Conservation (phyloP, 1,140 invertebrate species). For the Maconellicoccus hirsutus region DNA sequence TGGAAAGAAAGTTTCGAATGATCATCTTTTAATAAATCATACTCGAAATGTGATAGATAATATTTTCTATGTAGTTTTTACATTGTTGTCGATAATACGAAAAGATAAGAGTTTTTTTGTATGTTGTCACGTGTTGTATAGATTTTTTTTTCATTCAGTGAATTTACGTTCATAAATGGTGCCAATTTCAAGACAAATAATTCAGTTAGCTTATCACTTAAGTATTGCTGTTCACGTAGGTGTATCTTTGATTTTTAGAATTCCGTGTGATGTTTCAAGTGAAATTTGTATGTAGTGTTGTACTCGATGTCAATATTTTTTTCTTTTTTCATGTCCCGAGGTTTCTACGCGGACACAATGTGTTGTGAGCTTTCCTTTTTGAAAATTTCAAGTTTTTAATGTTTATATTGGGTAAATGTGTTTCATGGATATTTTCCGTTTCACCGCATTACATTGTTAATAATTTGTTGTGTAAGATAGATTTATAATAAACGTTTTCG, state of each 20-base stretch:
- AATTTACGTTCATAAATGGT: not conserved
- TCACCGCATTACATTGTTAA: not conserved
- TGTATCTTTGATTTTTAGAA: not conserved
- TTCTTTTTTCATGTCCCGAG: not conserved
- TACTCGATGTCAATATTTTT: not conserved
- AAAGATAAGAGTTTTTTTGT: not conserved
- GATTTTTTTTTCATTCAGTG: not conserved
- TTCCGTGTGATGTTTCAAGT: not conserved
- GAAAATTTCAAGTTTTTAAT: not conserved
- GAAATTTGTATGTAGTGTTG: not conserved
- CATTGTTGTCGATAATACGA: not conserved
- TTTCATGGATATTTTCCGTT: not conserved
- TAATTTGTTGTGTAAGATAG: slow-evolving; percentile 2
- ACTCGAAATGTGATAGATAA: not conserved
- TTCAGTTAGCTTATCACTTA: not conserved
- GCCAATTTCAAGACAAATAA: not conserved
- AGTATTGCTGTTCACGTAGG: not conserved
- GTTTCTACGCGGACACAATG: not conserved
- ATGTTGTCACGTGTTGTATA: not conserved
- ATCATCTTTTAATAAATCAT: slow-evolving; percentile 10
- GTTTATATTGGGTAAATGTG: not conserved
- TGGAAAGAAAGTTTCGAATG: slow-evolving; percentile 47
- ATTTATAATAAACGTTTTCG: slow-evolving; percentile 6
- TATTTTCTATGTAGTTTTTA: not conserved
- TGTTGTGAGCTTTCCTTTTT: not conserved